Conservation (phyloP, 2,797 vertebrate species). For the Sebastes flavidus region DNA sequence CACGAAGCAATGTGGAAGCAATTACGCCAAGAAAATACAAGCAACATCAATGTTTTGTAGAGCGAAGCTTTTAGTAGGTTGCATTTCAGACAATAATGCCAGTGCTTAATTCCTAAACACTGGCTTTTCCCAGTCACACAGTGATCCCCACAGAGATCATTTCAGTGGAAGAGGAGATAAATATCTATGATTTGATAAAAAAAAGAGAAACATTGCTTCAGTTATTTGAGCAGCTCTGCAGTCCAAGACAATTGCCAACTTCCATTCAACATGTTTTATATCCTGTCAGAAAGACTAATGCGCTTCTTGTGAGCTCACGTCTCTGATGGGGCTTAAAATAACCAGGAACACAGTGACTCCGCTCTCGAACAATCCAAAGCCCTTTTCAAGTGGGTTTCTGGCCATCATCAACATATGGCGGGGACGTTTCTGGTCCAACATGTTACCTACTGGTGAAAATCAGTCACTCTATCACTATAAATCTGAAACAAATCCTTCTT, state of each 20-base stretch:
- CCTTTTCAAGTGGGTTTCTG: conserved; percentile 32
- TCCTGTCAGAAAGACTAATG: conserved; percentile 61
- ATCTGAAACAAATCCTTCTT: conserved; percentile 8
- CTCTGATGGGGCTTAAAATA: conserved; percentile 56
- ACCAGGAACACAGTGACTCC: conserved; percentile 35
- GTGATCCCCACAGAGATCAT: neutral
- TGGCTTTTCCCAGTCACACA: neutral
- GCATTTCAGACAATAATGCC: conserved; percentile 13
- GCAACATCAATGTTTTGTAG: conserved; percentile 31
- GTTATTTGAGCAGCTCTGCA: conserved; percentile 16
- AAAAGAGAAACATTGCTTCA: conserved; percentile 38
- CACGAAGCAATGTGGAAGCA: conserved; percentile 39
- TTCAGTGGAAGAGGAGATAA: conserved; percentile 28
- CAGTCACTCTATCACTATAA: neutral
- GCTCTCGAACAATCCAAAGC: conserved; percentile 36
- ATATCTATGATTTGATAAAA: conserved; percentile 45
- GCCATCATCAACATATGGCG: conserved; percentile 17
- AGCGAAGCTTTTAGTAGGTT: neutral
- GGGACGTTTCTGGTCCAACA: neutral
- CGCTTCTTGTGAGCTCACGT: conserved; percentile 29
- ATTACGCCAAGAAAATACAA: conserved; percentile 52
- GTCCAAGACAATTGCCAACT: conserved; percentile 44
- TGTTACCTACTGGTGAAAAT: conserved; percentile 14
- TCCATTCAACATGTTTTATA: conserved; percentile 51
- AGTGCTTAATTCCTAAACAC: conserved; percentile 18